Base-by-base conservation (phyloP, 2,888 invertebrate genomes). In the Andrena flavipes region DNA sequence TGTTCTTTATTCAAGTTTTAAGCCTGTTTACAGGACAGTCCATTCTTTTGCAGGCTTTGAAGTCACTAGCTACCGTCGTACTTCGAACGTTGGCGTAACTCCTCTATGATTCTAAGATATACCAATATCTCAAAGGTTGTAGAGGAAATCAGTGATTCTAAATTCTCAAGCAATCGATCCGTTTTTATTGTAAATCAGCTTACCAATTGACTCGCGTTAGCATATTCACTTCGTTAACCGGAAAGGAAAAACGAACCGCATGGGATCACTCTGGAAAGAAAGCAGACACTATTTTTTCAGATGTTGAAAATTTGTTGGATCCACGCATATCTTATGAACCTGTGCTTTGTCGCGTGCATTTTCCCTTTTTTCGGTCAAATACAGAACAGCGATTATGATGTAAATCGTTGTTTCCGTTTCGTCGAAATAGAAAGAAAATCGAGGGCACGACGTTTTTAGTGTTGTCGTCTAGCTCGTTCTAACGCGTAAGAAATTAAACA, bases 401-500 rank as follows among this genome's bases (percentile, higher is more conserved):
- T 51, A 76, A 76, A 67, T 64, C 64, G 35, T 20, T 42, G 29
- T 20, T 48, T 56, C 54, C n/a, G 2, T 59, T 42, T 26, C n/a
- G 2, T 76, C 42, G 70, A 69, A 75, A 54, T 8, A 68, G 65
- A 54, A 69, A 82, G 81, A 78, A 68, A 42, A 35, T 70, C 70
- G 59, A 59, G 30, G 71, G 35, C 56, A 16, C 56, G 74, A 54
- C 54, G 64, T 65, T 68, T 83, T 54, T 33, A 65, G 35, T 81
- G 48, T 60, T 72, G 76, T 70, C 69, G 51, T 42, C 42, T 42
- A 80, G 76, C 54, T 75, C 63, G 42, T 77, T 86, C 69, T 69
- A 69, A 80, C 29, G 35, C 84, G 8, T 67, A 63, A 84, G 75
- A 68, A 81, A 80, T 84, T 80, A 87, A 84, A 68, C 60, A 85